Conservation (phyloP, 2,888 invertebrate genomes). For the Salpingus planirostris region DNA sequence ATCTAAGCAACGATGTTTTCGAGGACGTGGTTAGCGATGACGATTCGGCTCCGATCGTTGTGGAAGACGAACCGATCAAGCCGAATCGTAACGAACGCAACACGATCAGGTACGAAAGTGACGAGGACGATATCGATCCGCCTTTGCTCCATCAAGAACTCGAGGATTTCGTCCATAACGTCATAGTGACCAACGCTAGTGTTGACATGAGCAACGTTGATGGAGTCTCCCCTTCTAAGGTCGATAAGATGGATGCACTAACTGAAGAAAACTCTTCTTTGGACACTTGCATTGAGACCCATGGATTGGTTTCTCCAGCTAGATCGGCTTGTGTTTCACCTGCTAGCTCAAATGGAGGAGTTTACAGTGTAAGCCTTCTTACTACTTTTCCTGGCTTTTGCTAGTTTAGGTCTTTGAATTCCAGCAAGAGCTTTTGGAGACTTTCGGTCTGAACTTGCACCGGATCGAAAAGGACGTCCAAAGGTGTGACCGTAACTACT, state of each 20-base stretch:
- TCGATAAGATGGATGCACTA: constrained; percentile 47
- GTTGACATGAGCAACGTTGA: constrained; percentile 49
- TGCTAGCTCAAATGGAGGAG: constrained; percentile 84
- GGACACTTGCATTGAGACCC: constrained; percentile 40
- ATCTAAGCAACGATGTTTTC: constrained; percentile 46
- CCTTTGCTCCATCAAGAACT: constrained; percentile 19
- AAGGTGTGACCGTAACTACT: constrained; percentile 88
- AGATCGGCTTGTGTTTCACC: constrained; percentile 66
- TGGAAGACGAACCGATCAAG: constrained; percentile 19
- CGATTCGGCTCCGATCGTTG: constrained; percentile 35
- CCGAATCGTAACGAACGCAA: constrained; percentile 30
- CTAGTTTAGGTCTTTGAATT: constrained; percentile 24
- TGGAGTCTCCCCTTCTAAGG: constrained; percentile 46
- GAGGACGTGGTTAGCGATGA: constrained; percentile 38
- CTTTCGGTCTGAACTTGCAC: constrained; percentile 81
- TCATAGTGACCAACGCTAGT: constrained; percentile 64
- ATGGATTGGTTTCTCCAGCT: constrained; percentile 38
- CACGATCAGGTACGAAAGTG: constrained; percentile 36
- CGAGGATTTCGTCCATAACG: constrained; percentile 46
- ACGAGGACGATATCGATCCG: constrained; percentile 22
- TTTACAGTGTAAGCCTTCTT: constrained; percentile 63
- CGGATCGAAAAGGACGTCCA: constrained; percentile 96
- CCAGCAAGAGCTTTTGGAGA: constrained; percentile 75
- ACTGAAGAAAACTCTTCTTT: constrained; percentile 48
- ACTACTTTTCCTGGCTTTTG: background rate